Base-by-base conservation (phyloP, 2,888 invertebrate species). In the Lithophane semibrunnea region DNA sequence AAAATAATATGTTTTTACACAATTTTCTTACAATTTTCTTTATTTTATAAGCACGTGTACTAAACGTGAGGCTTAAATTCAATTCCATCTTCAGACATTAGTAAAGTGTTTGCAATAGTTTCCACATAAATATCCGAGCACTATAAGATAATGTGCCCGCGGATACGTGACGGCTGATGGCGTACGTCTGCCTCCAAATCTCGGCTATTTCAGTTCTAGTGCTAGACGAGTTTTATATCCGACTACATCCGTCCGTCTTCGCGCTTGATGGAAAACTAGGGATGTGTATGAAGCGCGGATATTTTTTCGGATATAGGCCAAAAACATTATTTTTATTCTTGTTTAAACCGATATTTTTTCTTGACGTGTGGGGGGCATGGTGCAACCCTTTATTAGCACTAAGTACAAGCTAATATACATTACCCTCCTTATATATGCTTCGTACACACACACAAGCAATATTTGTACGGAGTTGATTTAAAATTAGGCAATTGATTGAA, bases 191-290 rank as follows among this genome's bases (percentile, higher is more conserved):
- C 71, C 60, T 61, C 56, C 54, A 61, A 77, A 85, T 56, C 77
- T n/a, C 37, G 21, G 73, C 65, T 85, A 85, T 84, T 86, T 84
- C 29, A 64, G 73, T 63, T 10, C 56, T 56, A 37, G 56, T 56
- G 18, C 67, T 64, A 72, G 66, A 73, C 67, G 77, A 82, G 68
- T 78, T 88, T 85, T 88, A 88, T 88, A 86, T 88, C 88, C 88
- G 87, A 83, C 70, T 71, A 84, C 84, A 87, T 87, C 86, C 83
- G 83, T 65, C 79, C 87, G 80, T 80, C 80, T 79, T 60, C 70
- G 70, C 66, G 69, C 61, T 65, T 79, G 82, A 80, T 76, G 82
- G 69, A 60, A 69, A 10, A n/a, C 60, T 87, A 88, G 82, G 65
- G 87, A 42, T 68, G 37, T 37, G 37, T 37, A 81, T 70, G 75